Evolutionary conservation across 2,113 vertebrate species (phyloP).

Genomic region (Tachuris rubrigastra): DNA sequence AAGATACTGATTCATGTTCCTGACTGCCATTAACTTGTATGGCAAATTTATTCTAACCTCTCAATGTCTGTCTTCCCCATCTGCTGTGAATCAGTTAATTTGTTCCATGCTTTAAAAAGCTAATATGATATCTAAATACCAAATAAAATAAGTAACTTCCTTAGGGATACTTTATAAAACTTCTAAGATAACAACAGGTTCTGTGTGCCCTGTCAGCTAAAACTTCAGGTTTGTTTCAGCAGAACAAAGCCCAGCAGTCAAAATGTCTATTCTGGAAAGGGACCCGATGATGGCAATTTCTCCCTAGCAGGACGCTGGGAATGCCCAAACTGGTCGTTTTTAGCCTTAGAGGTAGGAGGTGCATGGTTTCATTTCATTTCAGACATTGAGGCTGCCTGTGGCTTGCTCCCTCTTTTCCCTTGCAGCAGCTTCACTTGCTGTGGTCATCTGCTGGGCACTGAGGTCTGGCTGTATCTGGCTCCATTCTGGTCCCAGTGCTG

Average conservation of each 20-base stretch:
- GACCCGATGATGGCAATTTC: not conserved
- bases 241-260: not conserved
- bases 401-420: not conserved
- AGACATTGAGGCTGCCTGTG: not conserved
- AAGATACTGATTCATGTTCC: constrained; percentile 23
- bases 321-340: not conserved
- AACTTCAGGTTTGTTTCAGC: not conserved
- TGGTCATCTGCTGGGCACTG: not conserved
- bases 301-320: not conserved
- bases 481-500: not conserved
- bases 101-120: not conserved
- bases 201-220: not conserved
- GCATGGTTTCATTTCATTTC: not conserved
- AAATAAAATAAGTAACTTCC: not conserved
- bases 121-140: not conserved
- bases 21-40: constrained; percentile 3
- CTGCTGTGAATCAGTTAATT: constrained; percentile 1
- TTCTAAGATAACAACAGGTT: not conserved
- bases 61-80: constrained; percentile 26
- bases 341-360: not conserved
- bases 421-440: not conserved
- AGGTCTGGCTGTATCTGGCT: not conserved
- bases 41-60: constrained; percentile 2
- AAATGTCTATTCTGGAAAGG: not conserved
- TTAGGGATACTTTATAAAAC: not conserved